phyloP scores from a whole-genome alignment of 2,888 invertebrate genomes.

The Dasysyrphus tricinctus region DNA sequence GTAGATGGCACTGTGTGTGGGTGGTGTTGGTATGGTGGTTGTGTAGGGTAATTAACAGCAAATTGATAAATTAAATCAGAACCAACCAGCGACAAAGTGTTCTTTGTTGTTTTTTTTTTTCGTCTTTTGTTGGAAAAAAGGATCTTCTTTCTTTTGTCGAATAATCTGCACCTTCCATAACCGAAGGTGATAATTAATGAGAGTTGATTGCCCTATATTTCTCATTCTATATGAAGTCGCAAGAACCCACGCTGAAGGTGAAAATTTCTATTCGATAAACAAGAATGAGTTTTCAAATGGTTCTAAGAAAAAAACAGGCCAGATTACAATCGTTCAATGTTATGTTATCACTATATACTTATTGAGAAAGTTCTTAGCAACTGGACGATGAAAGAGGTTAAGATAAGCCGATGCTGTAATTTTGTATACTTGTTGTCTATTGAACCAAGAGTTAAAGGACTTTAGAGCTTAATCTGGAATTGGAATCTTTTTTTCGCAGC shows the following conservation, averaged over 20 bases:
- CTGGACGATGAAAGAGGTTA: too few relatives aligned
- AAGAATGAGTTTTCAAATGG: background rate
- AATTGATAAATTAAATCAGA: slow-evolving; percentile 70
- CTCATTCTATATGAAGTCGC: background rate
- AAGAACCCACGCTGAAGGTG: background rate
- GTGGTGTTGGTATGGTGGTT: background rate
- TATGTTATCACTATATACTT: too few relatives aligned
- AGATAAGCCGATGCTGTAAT: too few relatives aligned
- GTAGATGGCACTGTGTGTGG: background rate
- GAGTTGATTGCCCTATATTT: slow-evolving; percentile 36
- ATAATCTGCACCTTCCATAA: slow-evolving; percentile 22
- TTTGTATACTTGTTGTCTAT: too few relatives aligned
- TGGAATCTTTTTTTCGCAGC: too few relatives aligned
- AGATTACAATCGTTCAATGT: too few relatives aligned
- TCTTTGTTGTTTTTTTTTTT: background rate
- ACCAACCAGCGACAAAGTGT: slow-evolving; percentile 39
- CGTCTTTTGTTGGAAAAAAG: background rate
- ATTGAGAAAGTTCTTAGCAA: too few relatives aligned
- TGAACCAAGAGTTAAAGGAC: too few relatives aligned
- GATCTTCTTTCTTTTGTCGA: background rate
- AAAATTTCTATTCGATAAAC: background rate
- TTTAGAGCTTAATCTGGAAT: too few relatives aligned
- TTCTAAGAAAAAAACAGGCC: too few relatives aligned
- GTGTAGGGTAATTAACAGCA: slow-evolving; percentile 47
- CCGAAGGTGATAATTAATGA: slow-evolving; percentile 55